Base-by-base conservation (phyloP, 2,888 invertebrate genomes). In the Pilophorus perplexus region DNA sequence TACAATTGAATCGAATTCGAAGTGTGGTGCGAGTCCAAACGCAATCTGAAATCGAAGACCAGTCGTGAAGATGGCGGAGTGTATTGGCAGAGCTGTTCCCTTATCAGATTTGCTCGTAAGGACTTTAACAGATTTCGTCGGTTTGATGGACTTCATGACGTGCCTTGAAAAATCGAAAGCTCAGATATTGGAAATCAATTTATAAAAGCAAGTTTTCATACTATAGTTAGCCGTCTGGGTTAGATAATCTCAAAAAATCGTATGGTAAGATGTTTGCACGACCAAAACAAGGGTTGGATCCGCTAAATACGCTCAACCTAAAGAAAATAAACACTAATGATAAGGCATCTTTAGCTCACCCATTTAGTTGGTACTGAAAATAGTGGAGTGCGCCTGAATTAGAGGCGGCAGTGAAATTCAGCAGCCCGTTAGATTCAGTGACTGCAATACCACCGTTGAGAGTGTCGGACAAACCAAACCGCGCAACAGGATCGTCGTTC, bases 341-440 rank as follows among this genome's bases (percentile, higher is more conserved):
- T 42, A 42, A 42, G 10, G 14, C n/a, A 42, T 5, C 42, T n/a
- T 14, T n/a, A n/a, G n/a, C 16, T 79, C 76, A 87, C 83, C 89
- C 90, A 78, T 90, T 91, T 37, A 89, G 79, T 71, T 84, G 83
- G 73, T 89, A 87, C 57, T 85, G 82, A 76, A 90, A 94, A 64
- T 90, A 79, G 77, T 92, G 88, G 38, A 89, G 83, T 4, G 86
- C 84, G 0, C 94, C 94, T 74, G 85, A 88, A 72, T 86, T 82
- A 0, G 90, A 90, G 0, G 85, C 82, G 0, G 84, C 83, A 42
- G 64, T 69, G 18, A 72, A 40, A 46, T 66, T 48, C 22, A 69
- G 33, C 25, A 48, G 73, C 0, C 81, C 81, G 3, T 82, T 81
- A 22, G 59, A 44, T 8, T 80, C 79, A 2, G 77, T 76, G 18